Conservation (phyloP, 2,888 invertebrate species). For the Hipparchia semele region DNA sequence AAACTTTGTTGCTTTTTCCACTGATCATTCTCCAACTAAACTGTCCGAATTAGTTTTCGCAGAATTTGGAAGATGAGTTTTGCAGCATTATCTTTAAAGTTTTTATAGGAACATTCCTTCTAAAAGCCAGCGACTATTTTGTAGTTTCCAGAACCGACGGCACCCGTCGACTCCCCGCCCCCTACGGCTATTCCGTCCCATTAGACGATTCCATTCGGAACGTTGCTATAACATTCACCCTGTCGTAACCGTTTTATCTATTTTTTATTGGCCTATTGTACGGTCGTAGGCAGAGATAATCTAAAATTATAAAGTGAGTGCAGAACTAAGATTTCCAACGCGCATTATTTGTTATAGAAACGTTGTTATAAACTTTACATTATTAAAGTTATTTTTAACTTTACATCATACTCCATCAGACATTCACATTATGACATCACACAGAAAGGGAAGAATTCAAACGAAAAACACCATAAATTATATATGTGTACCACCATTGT, state of each 20-base stretch:
- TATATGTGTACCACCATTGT: no score
- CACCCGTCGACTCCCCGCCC: neutral
- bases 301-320: neutral
- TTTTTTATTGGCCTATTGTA: conserved; percentile 10
- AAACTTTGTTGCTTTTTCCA: neutral
- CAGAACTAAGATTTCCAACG: neutral
- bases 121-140: neutral
- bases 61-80: neutral
- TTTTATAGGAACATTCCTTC: conserved; percentile 3
- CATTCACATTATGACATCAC: no score
- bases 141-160: neutral
- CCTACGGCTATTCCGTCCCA: conserved; percentile 6
- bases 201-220: neutral
- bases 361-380: no score
- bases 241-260: conserved; percentile 9
- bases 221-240: conserved; percentile 5
- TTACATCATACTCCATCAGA: no score
- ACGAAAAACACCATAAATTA: no score
- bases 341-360: neutral
- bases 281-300: neutral
- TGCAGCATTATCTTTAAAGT: neutral
- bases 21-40: neutral
- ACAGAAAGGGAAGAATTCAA: no score
- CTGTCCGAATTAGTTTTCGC: neutral
- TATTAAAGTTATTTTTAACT: no score